A percentile compares a stretch with the other conserved stretches of the same genome.
Evolutionary conservation across 2,888 invertebrate species (phyloP).

Genomic region (Caenorhabditis sp.): DNA sequence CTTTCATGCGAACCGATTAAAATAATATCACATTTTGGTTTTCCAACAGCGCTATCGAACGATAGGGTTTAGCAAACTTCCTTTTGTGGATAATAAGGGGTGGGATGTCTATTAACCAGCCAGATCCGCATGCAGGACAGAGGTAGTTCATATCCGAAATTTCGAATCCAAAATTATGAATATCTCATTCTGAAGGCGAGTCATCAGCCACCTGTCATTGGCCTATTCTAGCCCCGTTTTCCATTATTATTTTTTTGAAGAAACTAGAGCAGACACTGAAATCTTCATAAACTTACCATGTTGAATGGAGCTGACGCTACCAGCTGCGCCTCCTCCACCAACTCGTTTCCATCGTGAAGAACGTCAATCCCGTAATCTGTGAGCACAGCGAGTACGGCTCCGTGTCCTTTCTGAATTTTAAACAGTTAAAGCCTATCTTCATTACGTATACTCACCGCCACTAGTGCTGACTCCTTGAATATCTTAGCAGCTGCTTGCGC

Average conservation of each 20-base stretch:
- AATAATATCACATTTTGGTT: too few relatives aligned
- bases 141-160: too few relatives aligned
- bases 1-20: too few relatives aligned
- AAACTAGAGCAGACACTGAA: constrained; percentile 18
- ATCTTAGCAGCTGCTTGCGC: constrained; percentile 84
- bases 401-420: constrained; percentile 80
- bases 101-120: too few relatives aligned
- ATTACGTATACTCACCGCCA: constrained; percentile 68
- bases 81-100: too few relatives aligned
- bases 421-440: constrained; percentile 9
- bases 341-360: constrained; percentile 80
- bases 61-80: too few relatives aligned
- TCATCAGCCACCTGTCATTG: too few relatives aligned
- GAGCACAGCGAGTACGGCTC: constrained; percentile 84
- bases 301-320: constrained; percentile 84
- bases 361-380: constrained; percentile 77
- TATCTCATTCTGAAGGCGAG: too few relatives aligned
- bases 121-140: too few relatives aligned
- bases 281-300: constrained; percentile 79
- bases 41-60: too few relatives aligned
- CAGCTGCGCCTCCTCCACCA: constrained; percentile 84
- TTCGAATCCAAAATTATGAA: too few relatives aligned
- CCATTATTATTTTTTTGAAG: background rate
- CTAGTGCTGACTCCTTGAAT: constrained; percentile 82
- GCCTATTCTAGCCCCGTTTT: background rate